Percentiles rank a stretch among this genome's conserved stretches.
phyloP scores from a whole-genome alignment of 2,797 vertebrate genomes.

The Anomalospiza imberbis region DNA sequence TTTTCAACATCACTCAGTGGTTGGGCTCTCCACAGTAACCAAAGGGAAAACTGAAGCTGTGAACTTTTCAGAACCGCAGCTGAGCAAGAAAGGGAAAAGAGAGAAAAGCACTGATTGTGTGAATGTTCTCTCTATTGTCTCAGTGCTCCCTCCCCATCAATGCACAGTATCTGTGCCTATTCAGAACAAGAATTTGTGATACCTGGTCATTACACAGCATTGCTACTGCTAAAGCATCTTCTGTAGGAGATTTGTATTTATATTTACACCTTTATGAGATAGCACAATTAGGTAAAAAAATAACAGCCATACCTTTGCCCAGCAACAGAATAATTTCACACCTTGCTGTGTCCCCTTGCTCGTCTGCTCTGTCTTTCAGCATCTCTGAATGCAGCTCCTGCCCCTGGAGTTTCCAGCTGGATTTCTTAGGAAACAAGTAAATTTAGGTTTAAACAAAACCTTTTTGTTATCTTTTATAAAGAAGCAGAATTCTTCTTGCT shows the following conservation, averaged over 20 bases:
- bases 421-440: not conserved
- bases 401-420: not conserved
- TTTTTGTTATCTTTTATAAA: not conserved
- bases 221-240: not conserved
- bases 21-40: not conserved
- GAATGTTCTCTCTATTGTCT: not conserved
- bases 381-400: not conserved
- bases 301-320: not conserved
- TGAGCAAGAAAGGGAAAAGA: not conserved
- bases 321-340: not conserved
- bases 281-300: not conserved
- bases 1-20: not conserved
- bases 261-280: not conserved
- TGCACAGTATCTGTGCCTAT: not conserved
- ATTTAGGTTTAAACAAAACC: not conserved
- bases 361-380: not conserved
- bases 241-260: not conserved
- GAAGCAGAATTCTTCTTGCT: not conserved
- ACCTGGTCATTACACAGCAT: not conserved
- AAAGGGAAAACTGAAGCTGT: not conserved
- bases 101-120: not conserved
- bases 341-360: not conserved
- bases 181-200: not conserved
- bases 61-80: not conserved
- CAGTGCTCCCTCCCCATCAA: not conserved